These are phyloP conservation scores for Thalassophryne amazonica DNA, from an alignment of 2,797 vertebrate genomes.

Conservation along the genomic window DNA sequence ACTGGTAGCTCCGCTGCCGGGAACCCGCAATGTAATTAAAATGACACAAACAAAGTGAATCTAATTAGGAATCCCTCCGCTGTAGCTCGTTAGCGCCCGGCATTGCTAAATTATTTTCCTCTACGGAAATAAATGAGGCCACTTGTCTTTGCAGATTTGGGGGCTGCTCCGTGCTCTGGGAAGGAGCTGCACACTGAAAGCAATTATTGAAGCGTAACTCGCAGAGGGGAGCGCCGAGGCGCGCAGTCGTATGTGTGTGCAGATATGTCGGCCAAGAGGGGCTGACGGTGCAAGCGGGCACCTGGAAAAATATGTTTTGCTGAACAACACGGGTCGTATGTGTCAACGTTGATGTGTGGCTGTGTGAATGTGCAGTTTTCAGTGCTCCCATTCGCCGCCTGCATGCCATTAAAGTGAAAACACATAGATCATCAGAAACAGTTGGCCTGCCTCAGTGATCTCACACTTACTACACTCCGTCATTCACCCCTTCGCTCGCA, in stretches of 20 bases:
- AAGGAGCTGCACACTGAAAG: slow-evolving; percentile 50
- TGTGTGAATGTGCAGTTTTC: slow-evolving; percentile 37
- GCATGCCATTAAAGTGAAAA: slow-evolving; percentile 37
- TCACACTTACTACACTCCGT: slow-evolving; percentile 38
- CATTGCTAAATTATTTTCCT: slow-evolving; percentile 87
- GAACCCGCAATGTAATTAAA: slow-evolving; percentile 87
- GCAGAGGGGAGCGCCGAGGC: slow-evolving; percentile 32
- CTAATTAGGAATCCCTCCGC: slow-evolving; percentile 88
- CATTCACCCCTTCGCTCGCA: slow-evolving; percentile 11
- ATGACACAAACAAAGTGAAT: slow-evolving; percentile 93
- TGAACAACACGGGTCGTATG: background rate
- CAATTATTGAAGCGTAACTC: slow-evolving; percentile 72
- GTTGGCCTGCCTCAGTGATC: slow-evolving; percentile 41
- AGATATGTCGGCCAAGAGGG: slow-evolving; percentile 34
- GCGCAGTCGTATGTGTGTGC: slow-evolving; percentile 30
- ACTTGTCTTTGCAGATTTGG: slow-evolving; percentile 84
- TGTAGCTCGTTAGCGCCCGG: slow-evolving; percentile 82
- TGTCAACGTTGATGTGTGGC: slow-evolving; percentile 4
- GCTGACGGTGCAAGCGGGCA: slow-evolving; percentile 4
- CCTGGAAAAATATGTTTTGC: slow-evolving; percentile 28
- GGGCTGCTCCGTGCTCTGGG: slow-evolving; percentile 68
- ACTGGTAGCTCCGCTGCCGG: slow-evolving; percentile 77
- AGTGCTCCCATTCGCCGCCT: slow-evolving; percentile 32
- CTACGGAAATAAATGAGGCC: slow-evolving; percentile 83
- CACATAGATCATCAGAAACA: slow-evolving; percentile 57